Evolutionary conservation across 2,113 vertebrate genomes (phyloP).

Genomic region (Rhinichthys klamathensis): DNA sequence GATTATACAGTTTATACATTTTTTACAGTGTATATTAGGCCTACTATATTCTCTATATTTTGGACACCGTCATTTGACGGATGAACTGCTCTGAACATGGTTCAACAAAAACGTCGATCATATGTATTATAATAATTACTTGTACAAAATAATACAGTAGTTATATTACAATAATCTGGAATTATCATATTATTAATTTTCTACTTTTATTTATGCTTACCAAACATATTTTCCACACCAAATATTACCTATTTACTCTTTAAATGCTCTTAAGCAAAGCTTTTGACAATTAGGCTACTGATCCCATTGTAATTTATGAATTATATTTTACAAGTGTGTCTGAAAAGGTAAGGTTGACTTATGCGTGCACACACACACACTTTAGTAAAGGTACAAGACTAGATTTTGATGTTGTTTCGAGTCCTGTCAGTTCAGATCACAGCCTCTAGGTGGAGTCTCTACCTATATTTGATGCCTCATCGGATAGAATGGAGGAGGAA

Average conservation of each 20-base stretch:
- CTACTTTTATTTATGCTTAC: background rate
- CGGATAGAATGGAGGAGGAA: background rate
- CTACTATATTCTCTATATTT: background rate
- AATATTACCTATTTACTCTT: background rate
- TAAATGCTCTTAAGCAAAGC: background rate
- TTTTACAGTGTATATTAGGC: background rate
- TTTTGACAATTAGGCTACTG: background rate
- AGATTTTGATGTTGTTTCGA: background rate
- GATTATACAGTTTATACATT: too few relatives aligned
- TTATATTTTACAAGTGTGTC: background rate
- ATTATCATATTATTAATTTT: background rate
- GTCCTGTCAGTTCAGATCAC: background rate
- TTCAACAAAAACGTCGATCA: background rate
- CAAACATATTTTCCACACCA: background rate
- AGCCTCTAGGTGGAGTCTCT: slow-evolving; percentile 63
- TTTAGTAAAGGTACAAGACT: background rate
- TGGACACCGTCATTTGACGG: background rate
- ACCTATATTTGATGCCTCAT: slow-evolving; percentile 39
- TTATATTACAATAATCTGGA: background rate
- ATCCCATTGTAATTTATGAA: background rate
- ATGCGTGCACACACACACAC: too few relatives aligned
- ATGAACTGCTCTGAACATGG: background rate
- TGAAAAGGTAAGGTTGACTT: background rate
- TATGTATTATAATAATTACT: background rate
- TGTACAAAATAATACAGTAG: background rate